A percentile compares a stretch with the other conserved stretches of the same genome.
Evolutionary conservation across 2,888 invertebrate genomes (phyloP).

Genomic region (Rhingia campestris): DNA sequence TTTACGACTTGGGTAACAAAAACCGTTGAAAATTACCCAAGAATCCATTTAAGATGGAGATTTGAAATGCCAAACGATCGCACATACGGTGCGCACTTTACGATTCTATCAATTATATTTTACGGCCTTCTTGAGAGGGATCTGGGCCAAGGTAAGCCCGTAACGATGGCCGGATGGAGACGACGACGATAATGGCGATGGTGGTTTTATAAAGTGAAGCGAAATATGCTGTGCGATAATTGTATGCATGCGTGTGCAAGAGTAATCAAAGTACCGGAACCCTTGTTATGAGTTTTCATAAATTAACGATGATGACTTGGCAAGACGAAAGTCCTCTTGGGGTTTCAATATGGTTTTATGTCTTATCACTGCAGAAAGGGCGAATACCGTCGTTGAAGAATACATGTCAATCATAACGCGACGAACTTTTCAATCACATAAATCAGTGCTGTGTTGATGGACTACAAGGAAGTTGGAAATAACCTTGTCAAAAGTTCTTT

Average conservation of each 20-base stretch:
- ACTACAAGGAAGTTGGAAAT: too few relatives aligned
- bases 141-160: conserved; percentile 29
- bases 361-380: neutral
- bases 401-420: neutral
- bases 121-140: conserved; percentile 38
- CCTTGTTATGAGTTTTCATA: conserved; percentile 44
- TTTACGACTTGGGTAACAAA: conserved; percentile 50
- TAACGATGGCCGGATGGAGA: conserved; percentile 5
- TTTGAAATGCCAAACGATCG: conserved; percentile 62
- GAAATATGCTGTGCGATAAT: conserved; percentile 38
- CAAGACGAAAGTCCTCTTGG: conserved; percentile 8
- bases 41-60: conserved; percentile 62
- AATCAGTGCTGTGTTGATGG: too few relatives aligned
- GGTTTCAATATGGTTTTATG: conserved; percentile 35
- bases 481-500: too few relatives aligned
- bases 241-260: conserved; percentile 62
- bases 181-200: neutral
- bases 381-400: neutral
- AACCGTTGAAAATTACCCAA: conserved; percentile 60
- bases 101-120: conserved; percentile 72
- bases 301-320: conserved; percentile 46
- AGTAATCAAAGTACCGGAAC: conserved; percentile 61
- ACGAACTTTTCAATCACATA: neutral
- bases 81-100: conserved; percentile 51
- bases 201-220: neutral